Evolutionary conservation across 2,113 vertebrate genomes (phyloP), one percentile per base, ranked within the genome.

Genomic region (Pelecanus crispus): DNA sequence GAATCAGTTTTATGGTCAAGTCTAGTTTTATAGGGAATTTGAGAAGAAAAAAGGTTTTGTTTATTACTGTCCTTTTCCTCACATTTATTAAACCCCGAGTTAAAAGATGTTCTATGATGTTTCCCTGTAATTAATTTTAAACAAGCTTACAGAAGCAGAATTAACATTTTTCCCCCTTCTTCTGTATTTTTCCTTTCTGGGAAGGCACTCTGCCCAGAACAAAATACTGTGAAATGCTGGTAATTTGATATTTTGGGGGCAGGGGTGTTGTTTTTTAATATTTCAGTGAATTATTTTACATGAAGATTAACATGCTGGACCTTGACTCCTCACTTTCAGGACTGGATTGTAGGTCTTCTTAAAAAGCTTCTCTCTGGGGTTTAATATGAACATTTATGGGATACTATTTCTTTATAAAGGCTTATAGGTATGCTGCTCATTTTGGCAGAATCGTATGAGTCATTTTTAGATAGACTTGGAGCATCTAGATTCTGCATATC

Each of bases 381-480:
- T 87, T 87, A 74, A 25, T 65, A 34, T 3, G 17, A 81, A 29
- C 49, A 17, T 72, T 85, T 75, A 20, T 31, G 34, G 34, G 53
- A 52, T 32, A 20, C 26, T 49, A 1, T 72, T 82, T 65, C 44
- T 67, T 84, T 67, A 34, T 20, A 13, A 71, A 87, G 42, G 25
- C 49, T 95, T 78, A 74, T 59, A 90, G 94, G 42, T 63, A 62
- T 59, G 66, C 92, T 88, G 79, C 71, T 95, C 29, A 11, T 72
- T 92, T 88, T 90, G 88, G 71, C 93, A 83, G 88, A 77, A 72
- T 73, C 1, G 25, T 31, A 5, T 93, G 90, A 94, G 85, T 92
- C 93, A 92, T 94, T 93, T 93, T 81, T 59, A 74, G 52, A 50
- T 81, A 44, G 87, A 77, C 78, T 93, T 82, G 87, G 79, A 96